A percentile compares a stretch with the other conserved stretches of the same genome.
These are phyloP conservation scores for Acheta domesticus DNA, from an alignment of 2,888 invertebrate species.

Conservation along the genomic window DNA sequence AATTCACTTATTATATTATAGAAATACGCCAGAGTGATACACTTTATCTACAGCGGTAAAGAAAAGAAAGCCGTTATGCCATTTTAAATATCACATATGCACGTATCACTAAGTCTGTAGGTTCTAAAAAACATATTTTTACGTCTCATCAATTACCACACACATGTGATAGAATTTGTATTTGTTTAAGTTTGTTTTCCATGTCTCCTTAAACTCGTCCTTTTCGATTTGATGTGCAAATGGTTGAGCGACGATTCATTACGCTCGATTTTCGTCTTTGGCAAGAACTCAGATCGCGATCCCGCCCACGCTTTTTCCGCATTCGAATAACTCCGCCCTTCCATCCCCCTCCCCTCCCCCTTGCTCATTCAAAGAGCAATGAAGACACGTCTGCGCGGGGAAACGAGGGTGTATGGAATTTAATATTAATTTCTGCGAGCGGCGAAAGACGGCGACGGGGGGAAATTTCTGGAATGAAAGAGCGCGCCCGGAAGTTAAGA, in stretches of 20 bases:
- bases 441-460: neutral
- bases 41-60: no score
- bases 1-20: no score
- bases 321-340: neutral
- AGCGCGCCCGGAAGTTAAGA: neutral
- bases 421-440: conserved; percentile 8
- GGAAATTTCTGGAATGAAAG: neutral
- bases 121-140: no score
- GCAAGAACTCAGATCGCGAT: neutral
- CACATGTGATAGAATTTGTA: no score
- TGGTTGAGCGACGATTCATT: neutral
- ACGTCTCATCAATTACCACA: no score
- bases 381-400: neutral
- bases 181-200: no score
- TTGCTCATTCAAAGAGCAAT: neutral
- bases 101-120: no score
- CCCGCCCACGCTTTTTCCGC: neutral
- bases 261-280: neutral
- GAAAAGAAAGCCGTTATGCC: no score
- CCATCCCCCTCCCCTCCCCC: no score
- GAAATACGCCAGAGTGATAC: no score
- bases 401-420: neutral
- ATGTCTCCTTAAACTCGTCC: no score
- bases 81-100: no score
- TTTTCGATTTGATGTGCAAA: neutral